Percentiles rank a stretch among this genome's conserved stretches.
Conservation (phyloP, 2,797 vertebrate genomes). For the Nothura maculosa region DNA sequence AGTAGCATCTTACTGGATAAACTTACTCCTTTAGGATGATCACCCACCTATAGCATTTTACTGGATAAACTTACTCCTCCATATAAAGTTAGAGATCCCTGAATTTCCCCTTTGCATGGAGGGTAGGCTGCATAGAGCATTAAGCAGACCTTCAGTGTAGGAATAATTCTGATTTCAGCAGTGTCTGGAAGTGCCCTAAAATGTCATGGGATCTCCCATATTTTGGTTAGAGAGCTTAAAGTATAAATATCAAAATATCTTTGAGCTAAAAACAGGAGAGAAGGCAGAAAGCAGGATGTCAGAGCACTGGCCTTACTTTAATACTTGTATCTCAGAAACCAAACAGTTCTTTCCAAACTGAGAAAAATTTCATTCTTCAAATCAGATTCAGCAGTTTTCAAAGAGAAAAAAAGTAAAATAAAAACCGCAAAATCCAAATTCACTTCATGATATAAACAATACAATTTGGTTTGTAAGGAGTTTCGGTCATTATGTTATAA, state of each 20-base stretch:
- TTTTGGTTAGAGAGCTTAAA: neutral
- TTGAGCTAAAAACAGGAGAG: neutral
- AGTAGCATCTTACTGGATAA: neutral
- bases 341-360: neutral
- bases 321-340: neutral
- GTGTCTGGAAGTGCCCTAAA: neutral
- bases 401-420: neutral
- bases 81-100: neutral
- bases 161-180: neutral
- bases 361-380: neutral
- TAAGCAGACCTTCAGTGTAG: neutral
- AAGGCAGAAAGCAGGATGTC: accelerated
- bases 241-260: neutral
- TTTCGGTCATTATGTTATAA: neutral
- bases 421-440: neutral
- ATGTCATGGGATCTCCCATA: accelerated
- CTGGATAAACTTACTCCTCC: neutral
- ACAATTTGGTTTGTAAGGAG: neutral
- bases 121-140: neutral
- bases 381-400: neutral
- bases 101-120: neutral
- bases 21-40: neutral
- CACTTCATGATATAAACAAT: neutral
- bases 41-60: neutral
- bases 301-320: neutral